A percentile compares a stretch with the other conserved stretches of the same genome.
These are phyloP conservation scores for Presbytis comata DNA, from an alignment of 2,797 vertebrate species.

Conservation along the genomic window DNA sequence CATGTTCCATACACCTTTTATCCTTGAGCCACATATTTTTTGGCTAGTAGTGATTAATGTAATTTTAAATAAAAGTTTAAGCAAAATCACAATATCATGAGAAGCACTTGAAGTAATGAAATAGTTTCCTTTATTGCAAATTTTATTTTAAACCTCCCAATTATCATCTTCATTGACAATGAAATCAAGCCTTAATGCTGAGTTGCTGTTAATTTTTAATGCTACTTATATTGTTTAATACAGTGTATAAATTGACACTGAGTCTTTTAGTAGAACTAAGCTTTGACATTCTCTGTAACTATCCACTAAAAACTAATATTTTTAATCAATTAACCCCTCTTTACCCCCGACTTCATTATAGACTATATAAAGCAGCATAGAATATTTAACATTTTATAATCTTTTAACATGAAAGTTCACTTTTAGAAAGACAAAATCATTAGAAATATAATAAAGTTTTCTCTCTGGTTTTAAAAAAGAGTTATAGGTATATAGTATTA, in stretches of 20 bases:
- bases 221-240: slow-evolving; percentile 80
- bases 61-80: slow-evolving; percentile 55
- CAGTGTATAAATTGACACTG: slow-evolving; percentile 77
- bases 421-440: slow-evolving; percentile 60
- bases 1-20: background rate
- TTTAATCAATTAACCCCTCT: slow-evolving; percentile 75
- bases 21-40: background rate
- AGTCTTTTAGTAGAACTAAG: slow-evolving; percentile 80
- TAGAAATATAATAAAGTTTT: slow-evolving; percentile 16
- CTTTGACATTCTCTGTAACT: slow-evolving; percentile 76
- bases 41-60: background rate
- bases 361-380: slow-evolving; percentile 49
- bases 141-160: slow-evolving; percentile 72
- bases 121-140: slow-evolving; percentile 62
- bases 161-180: slow-evolving; percentile 78
- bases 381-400: slow-evolving; percentile 70
- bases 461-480: slow-evolving; percentile 45
- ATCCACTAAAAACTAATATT: slow-evolving; percentile 80
- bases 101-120: slow-evolving; percentile 51
- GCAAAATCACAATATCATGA: background rate
- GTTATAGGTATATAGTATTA: slow-evolving; percentile 52
- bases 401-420: slow-evolving; percentile 67
- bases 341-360: background rate
- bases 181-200: slow-evolving; percentile 75
- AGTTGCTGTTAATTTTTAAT: slow-evolving; percentile 82